Conservation (phyloP, 1,140 invertebrate genomes). For the Euborellia annulipes region DNA sequence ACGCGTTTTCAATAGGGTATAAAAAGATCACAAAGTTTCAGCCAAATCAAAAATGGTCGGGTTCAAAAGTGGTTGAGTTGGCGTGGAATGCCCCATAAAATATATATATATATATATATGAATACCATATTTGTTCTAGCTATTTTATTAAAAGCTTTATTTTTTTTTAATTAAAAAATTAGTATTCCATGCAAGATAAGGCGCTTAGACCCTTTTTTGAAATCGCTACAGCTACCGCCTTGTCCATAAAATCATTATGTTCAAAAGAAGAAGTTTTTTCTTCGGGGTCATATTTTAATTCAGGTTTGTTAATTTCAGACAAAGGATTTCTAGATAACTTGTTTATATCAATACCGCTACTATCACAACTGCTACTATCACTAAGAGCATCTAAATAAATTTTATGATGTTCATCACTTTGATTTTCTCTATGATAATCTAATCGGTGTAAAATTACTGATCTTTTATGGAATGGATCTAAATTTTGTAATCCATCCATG, state of each 20-base stretch:
- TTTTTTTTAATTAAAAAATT: no score
- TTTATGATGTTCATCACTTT: background rate
- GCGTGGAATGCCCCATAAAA: no score
- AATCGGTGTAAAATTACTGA: background rate
- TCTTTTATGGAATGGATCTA: slow-evolving; percentile 3
- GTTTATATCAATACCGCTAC: background rate
- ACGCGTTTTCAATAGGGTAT: no score
- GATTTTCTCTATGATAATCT: background rate
- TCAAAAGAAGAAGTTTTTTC: slow-evolving; percentile 25
- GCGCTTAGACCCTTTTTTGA: slow-evolving; percentile 50
- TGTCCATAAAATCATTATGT: slow-evolving; percentile 40
- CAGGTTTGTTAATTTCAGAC: background rate
- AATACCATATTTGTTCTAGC: no score
- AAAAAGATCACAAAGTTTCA: no score
- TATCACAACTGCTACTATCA: background rate
- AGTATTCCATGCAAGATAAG: slow-evolving; percentile 11
- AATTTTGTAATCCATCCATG: background rate
- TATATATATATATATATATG: no score
- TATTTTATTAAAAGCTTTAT: no score
- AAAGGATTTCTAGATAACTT: background rate
- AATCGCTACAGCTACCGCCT: slow-evolving; percentile 48
- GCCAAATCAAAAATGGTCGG: no score
- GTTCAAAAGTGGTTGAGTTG: no score
- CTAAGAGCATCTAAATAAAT: background rate
- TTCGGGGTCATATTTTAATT: slow-evolving; percentile 15